Evolutionary conservation across 2,113 vertebrate species (phyloP), one percentile per base, ranked within the genome.

Genomic region (Copsychus sechellarum): DNA sequence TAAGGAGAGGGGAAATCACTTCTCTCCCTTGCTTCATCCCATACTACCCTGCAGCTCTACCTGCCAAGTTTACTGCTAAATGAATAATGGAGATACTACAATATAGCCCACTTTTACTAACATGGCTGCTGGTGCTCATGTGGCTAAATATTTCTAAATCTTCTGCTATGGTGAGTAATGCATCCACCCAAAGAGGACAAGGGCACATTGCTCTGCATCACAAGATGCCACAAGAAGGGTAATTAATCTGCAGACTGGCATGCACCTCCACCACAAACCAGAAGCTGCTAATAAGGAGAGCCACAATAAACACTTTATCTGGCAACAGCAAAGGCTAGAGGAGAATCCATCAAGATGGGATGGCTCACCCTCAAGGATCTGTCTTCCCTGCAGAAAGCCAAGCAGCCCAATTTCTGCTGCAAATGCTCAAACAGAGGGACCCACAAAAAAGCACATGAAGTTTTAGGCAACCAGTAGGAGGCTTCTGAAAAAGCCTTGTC

Each of bases 331-430:
- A 86, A 78, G 26, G 21, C 65, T 67, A 31, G 43, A 94, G 47
- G 15, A 81, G 62, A 64, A 86, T 78, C 51, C 72, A 81, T 43
- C 83, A 66, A 51, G 65, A 84, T 0, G 4, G 43, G 26, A 82
- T 43, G 33, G 38, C 65, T 88, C 48, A 64, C 31, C 13, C 88
- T 67, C 6, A 7, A 72, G 60, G 47, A 94, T 47, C 42, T 81
- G 71, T 66, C 51, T 54, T 77, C 12, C 1, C n/a, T 61, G 47
- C 18, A 50, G 34, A 88, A 90, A 56, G 67, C 34, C 67, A 88
- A 78, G 61, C 5, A 4, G 33, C 22, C 42, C 3, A 4, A 57
- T n/a, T 69, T 76, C 43, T 31, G 21, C 13, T 0, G 0, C 47
- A 54, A 83, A 45, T 15, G 38, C 33, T 79, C 17, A 23, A 7